A percentile compares a stretch with the other conserved stretches of the same genome.
Conservation (phyloP, 2,888 invertebrate species). For the Lobophora halterata region DNA sequence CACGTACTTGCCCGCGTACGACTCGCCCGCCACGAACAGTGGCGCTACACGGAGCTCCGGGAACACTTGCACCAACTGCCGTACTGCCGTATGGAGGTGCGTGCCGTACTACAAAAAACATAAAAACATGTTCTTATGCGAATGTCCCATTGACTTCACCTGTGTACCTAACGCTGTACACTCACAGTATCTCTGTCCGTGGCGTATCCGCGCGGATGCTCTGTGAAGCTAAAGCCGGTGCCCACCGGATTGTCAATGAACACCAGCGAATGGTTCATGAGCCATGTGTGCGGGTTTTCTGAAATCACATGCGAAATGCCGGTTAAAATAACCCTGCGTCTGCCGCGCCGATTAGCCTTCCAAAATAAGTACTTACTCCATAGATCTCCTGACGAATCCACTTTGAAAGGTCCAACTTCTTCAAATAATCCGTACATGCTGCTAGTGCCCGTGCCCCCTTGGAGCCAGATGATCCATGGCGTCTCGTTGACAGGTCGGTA, state of each 20-base stretch:
- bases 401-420: slow-evolving; percentile 88
- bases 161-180: no score
- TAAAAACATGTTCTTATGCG: no score
- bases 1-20: slow-evolving; percentile 89
- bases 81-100: slow-evolving; percentile 85
- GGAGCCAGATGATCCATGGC: slow-evolving; percentile 90
- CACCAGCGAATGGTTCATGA: slow-evolving; percentile 86
- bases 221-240: slow-evolving; percentile 94
- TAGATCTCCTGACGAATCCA: no score
- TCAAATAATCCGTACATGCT: slow-evolving; percentile 89
- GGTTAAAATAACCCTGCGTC: no score
- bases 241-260: slow-evolving; percentile 97
- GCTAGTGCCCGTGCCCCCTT: slow-evolving; percentile 91
- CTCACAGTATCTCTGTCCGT: slow-evolving; percentile 90
- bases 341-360: no score
- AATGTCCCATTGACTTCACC: no score
- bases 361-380: no score
- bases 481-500: slow-evolving; percentile 64
- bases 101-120: no score
- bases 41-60: slow-evolving; percentile 85
- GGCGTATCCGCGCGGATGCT: slow-evolving; percentile 87
- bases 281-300: slow-evolving; percentile 91
- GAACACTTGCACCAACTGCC: slow-evolving; percentile 92
- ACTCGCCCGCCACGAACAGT: slow-evolving; percentile 94
- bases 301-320: slow-evolving; percentile 61